A percentile compares a stretch with the other conserved stretches of the same genome.
phyloP scores from a whole-genome alignment of 2,113 vertebrate genomes.

The Callospermophilus lateralis region DNA sequence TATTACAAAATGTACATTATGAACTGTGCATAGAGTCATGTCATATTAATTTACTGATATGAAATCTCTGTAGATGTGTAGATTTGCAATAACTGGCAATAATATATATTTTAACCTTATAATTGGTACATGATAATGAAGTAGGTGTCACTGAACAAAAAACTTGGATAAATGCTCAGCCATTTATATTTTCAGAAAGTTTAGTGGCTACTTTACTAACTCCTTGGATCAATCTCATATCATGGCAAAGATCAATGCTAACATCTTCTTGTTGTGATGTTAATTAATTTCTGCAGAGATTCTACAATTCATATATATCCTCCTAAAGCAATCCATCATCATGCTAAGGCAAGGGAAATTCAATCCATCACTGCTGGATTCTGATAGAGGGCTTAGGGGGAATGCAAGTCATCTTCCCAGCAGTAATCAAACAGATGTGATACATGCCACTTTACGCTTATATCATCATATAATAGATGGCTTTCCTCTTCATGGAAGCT shows the following conservation, averaged over 20 bases:
- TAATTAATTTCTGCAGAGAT: constrained; percentile 88
- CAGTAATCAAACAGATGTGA: constrained; percentile 91
- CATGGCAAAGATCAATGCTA: constrained; percentile 76
- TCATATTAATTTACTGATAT: too few species aligned
- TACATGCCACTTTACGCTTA: constrained; percentile 89
- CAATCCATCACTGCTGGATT: constrained; percentile 89
- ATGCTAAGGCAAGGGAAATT: constrained; percentile 84
- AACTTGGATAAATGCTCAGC: not conserved
- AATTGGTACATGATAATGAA: not conserved
- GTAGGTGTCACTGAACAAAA: not conserved
- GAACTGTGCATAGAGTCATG: not conserved
- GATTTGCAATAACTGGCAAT: not conserved
- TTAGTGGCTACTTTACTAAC: constrained; percentile 57
- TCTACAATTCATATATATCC: constrained; percentile 82
- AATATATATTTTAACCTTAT: not conserved
- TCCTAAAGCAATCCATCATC: constrained; percentile 89
- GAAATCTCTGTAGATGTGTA: not conserved
- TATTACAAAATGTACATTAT: not conserved
- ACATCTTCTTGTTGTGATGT: constrained; percentile 77
- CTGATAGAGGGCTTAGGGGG: constrained; percentile 86
- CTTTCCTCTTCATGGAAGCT: constrained; percentile 86
- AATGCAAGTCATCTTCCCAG: constrained; percentile 86
- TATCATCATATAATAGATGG: constrained; percentile 89
- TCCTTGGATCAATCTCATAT: constrained; percentile 71
- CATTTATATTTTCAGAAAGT: constrained; percentile 67